phyloP scores from a whole-genome alignment of 2,797 vertebrate species.

The Falco concolor region DNA sequence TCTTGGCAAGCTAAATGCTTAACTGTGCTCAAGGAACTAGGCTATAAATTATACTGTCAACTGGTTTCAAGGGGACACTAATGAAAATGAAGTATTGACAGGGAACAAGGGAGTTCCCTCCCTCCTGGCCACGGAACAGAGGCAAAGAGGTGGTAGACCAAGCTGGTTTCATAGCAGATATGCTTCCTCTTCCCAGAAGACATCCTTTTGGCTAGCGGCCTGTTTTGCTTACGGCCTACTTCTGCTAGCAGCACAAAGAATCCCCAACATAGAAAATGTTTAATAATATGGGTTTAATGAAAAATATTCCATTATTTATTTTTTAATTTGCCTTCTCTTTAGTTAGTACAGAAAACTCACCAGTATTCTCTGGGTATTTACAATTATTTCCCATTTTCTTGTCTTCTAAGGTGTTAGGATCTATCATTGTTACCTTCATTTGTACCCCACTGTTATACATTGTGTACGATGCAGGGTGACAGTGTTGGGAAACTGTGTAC shows the following conservation, averaged over 20 bases:
- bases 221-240: not conserved
- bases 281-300: not conserved
- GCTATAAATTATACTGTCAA: slow-evolving; percentile 24
- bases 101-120: not conserved
- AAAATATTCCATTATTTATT: not conserved
- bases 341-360: not conserved
- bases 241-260: not conserved
- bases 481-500: not conserved
- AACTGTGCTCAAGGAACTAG: not conserved
- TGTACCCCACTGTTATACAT: not conserved
- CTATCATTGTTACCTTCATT: not conserved
- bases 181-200: not conserved
- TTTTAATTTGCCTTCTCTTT: not conserved
- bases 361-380: not conserved
- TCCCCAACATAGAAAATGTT: not conserved
- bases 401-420: not conserved
- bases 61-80: slow-evolving; percentile 3
- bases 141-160: not conserved
- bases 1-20: slow-evolving; percentile 2
- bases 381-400: not conserved
- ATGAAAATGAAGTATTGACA: not conserved
- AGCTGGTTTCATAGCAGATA: not conserved
- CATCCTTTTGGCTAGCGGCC: not conserved
- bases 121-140: not conserved
- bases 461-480: not conserved